Evolutionary conservation across 2,797 vertebrate genomes (phyloP), one percentile per base, ranked within the genome.

Genomic region (Sylvia borin): DNA sequence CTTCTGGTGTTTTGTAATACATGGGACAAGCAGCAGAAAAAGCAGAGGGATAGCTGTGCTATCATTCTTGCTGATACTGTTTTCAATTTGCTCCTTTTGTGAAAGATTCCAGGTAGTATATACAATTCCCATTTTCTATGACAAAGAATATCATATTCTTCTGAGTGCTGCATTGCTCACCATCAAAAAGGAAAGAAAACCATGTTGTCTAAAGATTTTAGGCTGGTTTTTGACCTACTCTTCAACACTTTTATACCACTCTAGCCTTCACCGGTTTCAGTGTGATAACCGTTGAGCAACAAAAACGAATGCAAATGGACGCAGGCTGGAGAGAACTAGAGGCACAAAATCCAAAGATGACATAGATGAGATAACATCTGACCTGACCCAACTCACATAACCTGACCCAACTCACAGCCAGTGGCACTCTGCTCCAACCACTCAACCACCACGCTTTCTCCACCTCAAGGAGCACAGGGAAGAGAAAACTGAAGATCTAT

Each of bases 401-500:
- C 3, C 81, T 3, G 1, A 45, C 45, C 18, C 45, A 75, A 18
- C 6, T 43, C 26, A 58, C 17, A 75, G 22, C 22, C 3, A 3
- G 26, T 17, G 10, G 32, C 21, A 36, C 13, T 47, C 40, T 19
- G 40, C 13, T 34, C 31, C 5, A 12, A 10, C 9, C 4, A 0
- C 43, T 57, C 34, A 47, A 29, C 5, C 1, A 0, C 21, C 8
- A 10, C 1, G 6, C 25, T n/a, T 43, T 4, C 32, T 67, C 27
- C 2, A 4, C 13, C 0, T 0, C 19, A 27, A 38, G 27, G n/a
- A 85, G 17, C 9, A 50, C 3, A 1, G 3, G 18, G 21, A 43
- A 13, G 7, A 53, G 43, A 58, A 75, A 67, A 11, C 22, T 40
- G 32, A 26, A 64, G 19, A 54, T 32, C 27, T 26, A 4, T 4